Conservation (phyloP, 1,140 invertebrate genomes). For the Caenorhabditis elegans region WBcel235 BX284602.5:10017501-10018000, state of each 20-base stretch:
- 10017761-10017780: conserved; percentile 15
- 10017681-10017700: neutral
- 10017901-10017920: neutral
- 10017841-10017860: conserved; percentile 28
- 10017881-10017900: conserved; percentile 32
- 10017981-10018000: neutral
- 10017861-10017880: conserved; percentile 19
- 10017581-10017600: neutral
- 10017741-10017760: neutral
- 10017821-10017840: neutral
- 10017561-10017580: neutral
- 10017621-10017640: neutral
- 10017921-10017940: conserved; percentile 20
- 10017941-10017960: conserved; percentile 17
- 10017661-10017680: conserved; percentile 16
- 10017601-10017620: neutral
- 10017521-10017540: conserved; percentile 1
- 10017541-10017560: conserved; percentile 1
- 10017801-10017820: neutral
- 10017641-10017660: neutral
- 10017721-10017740: neutral
- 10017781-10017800: neutral
- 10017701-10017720: neutral
- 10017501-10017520: neutral
- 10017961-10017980: conserved; percentile 1